phyloP scores from a whole-genome alignment of 2,888 invertebrate species.

The Diplolepis rosae region DNA sequence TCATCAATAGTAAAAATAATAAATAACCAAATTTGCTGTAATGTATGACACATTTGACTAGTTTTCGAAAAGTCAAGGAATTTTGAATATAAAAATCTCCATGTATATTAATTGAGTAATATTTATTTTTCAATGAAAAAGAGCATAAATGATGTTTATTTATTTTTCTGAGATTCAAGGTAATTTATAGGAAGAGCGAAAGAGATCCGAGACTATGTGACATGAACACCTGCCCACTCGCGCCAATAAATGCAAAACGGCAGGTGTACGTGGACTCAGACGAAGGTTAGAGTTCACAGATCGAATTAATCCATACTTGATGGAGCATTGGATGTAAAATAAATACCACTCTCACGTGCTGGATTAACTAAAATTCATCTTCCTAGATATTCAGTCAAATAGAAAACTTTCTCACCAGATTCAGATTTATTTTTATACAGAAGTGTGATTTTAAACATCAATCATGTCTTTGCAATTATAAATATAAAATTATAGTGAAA shows the following conservation, averaged over 20 bases:
- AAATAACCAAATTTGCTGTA: no score
- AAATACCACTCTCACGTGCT: neutral
- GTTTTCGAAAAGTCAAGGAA: no score
- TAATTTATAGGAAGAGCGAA: neutral
- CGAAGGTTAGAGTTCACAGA: conserved; percentile 45
- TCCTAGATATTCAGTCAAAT: no score
- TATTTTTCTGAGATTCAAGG: neutral
- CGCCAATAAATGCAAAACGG: conserved; percentile 15
- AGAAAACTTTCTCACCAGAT: no score
- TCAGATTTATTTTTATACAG: no score
- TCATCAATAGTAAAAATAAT: neutral
- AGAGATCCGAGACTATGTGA: neutral
- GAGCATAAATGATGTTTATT: no score
- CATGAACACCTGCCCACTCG: conserved; percentile 14
- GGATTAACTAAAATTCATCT: conserved; percentile 4
- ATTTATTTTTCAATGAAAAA: no score
- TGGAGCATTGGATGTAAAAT: neutral
- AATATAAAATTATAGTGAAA: neutral
- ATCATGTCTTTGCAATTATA: neutral
- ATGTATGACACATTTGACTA: no score
- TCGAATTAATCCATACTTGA: conserved; percentile 1
- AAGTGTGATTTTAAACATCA: no score
- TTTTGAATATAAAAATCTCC: no score
- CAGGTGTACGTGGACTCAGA: conserved; percentile 28
- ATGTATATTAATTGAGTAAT: no score